Evolutionary conservation across 2,888 invertebrate genomes (phyloP).

Genomic region (Ochropleura leucogaster): DNA sequence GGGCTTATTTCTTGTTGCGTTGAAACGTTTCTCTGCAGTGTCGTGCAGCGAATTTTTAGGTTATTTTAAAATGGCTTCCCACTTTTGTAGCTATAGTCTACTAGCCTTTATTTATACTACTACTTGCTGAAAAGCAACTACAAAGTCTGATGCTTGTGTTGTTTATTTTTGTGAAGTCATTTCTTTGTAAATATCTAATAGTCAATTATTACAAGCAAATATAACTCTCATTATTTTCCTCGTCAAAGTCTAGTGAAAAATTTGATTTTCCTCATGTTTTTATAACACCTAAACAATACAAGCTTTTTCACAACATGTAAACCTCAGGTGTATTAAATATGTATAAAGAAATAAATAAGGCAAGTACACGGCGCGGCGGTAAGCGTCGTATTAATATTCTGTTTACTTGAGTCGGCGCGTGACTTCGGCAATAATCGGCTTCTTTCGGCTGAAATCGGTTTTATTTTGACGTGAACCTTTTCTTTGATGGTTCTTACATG

Average conservation of each 20-base stretch:
- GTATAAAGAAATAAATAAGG: conserved; percentile 36
- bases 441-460: conserved; percentile 38
- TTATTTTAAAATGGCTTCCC: not conserved
- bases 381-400: conserved; percentile 66
- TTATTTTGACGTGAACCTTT: conserved; percentile 67
- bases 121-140: not conserved
- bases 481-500: conserved; percentile 56
- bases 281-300: not conserved
- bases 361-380: conserved; percentile 20
- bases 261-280: not conserved
- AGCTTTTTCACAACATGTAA: conserved; percentile 5
- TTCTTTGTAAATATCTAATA: not conserved
- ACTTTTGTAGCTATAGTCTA: not conserved
- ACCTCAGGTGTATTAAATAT: conserved; percentile 3
- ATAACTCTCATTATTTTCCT: not conserved
- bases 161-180: not conserved
- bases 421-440: conserved; percentile 68
- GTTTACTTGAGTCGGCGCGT: conserved; percentile 65
- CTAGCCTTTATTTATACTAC: not conserved
- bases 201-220: not conserved
- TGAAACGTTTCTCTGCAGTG: conserved; percentile 35
- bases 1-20: conserved; percentile 39
- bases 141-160: not conserved
- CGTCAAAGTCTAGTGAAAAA: not conserved
- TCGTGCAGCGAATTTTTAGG: conserved; percentile 1